These are phyloP conservation scores for Argyrosomus regius DNA, from an alignment of 2,797 vertebrate genomes.

Conservation along the genomic window DNA sequence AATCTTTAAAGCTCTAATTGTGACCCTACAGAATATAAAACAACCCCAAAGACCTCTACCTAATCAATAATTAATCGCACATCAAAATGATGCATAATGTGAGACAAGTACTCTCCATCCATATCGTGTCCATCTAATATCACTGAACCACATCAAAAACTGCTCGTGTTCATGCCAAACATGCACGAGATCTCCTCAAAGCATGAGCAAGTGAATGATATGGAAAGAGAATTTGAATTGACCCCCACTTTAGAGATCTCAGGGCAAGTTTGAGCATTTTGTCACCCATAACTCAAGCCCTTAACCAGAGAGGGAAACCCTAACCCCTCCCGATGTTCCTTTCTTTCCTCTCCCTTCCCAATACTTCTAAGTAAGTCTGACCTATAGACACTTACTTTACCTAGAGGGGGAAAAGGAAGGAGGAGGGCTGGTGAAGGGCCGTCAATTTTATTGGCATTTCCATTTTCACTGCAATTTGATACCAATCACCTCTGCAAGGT, in stretches of 20 bases:
- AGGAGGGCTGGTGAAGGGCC: conserved; percentile 70
- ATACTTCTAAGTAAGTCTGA: conserved; percentile 85
- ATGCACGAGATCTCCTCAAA: background rate
- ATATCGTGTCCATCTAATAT: background rate
- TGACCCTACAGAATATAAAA: conserved; percentile 30
- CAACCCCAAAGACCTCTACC: conserved; percentile 15
- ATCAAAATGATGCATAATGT: conserved; percentile 29
- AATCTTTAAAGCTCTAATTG: conserved; percentile 9
- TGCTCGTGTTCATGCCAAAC: background rate
- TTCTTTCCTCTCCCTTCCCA: conserved; percentile 49
- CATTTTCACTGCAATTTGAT: conserved; percentile 91
- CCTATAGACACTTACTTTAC: conserved; percentile 79
- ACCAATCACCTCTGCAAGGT: conserved; percentile 87
- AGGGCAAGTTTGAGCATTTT: background rate
- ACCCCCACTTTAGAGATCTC: background rate
- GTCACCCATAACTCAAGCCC: background rate
- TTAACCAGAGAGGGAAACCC: conserved; percentile 23
- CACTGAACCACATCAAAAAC: background rate
- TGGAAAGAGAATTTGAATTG: background rate
- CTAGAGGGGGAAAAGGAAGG: conserved; percentile 63
- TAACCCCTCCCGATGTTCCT: conserved; percentile 30
- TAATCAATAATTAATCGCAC: conserved; percentile 35
- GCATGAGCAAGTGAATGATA: background rate
- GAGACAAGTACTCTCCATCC: background rate
- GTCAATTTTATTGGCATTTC: conserved; percentile 91